Base-by-base conservation (phyloP, 1,140 invertebrate genomes). In the Drosophila ogumai region DNA sequence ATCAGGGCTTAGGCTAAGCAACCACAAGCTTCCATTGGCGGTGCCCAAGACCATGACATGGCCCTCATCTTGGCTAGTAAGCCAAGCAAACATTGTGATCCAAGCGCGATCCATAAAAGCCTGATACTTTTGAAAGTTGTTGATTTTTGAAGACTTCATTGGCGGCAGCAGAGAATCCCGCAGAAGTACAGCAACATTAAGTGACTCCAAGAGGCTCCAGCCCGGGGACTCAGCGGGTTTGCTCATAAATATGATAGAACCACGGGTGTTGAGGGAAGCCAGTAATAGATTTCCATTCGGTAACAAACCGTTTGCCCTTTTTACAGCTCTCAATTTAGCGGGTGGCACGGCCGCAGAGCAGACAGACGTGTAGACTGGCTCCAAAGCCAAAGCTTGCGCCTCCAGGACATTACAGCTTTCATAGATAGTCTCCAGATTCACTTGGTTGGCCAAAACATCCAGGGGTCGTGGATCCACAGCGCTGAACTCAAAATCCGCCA, bases 81-180 rank as follows among this genome's bases (percentile, higher is more conserved):
- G 43, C 90, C 85, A 90, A 6, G 47, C 60, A 40, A 86, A 81
- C 69, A 78, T 78, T 0, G 90, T 91, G 17, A 90, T 90, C 85
- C 85, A 90, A 28, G 61, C 57, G 49, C 75, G 86, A 67, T 90
- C 67, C 8, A 90, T 50, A 2, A 28, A 67, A 0, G 52, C 52
- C 22, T 90, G 66, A 55, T 63, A 88, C 1, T 67, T 55, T 15
- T 22, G 9, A 36, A 90, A 88, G 9, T 19, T 69, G 22, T 46
- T 43, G 6, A 90, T 85, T 8, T 34, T 34, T 0, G 36, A 8
- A 0, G 46, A 25, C 1, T 71, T n/a, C 3, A 60, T 10, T 36
- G 69, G 38, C n/a, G 63, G 63, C 68, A 72, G 47, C n/a, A 88
- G 41, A 1, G 25, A 40, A 19, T 88, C 85, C 32, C 64, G 50